Base-by-base conservation (phyloP, 2,113 vertebrate species). In the Ahaetulla prasina region DNA sequence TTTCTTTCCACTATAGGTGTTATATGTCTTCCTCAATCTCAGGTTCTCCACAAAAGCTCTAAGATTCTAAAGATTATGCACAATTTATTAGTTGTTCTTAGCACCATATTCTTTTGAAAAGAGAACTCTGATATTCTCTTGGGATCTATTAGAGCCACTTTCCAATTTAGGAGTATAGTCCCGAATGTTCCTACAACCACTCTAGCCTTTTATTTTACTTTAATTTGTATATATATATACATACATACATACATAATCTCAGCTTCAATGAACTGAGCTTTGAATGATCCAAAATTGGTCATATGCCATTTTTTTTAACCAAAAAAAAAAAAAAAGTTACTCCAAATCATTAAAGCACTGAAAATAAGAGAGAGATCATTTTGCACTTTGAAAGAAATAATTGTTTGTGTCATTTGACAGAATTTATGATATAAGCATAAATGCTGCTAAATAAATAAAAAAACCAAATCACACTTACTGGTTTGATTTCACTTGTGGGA, bases 231-330 rank as follows among this genome's bases (percentile, higher is more conserved):
- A 68, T 68, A n/a, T 22, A 55, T 16, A 22, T 23, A 55, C 22
- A 57, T n/a, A n/a, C n/a, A n/a, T 10, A 60, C 30, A 63, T 68
- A 68, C 12, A 84, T 93, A 53, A 23, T 94, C 88, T 91, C 54
- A 91, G 87, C 22, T 93, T 88, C 89, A 94, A 2, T 1, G 55
- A 94, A 93, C 20, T 96, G 97, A 98, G 97, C 97, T 98, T 98
- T 98, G 97, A 96, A 93, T 94, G 88, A 94, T 97, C 96, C 91
- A 96, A 97, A 94, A 63, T 92, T 95, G 95, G 90, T 96, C 96
- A 92, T 93, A 35, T 94, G 95, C 94, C 96, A 4, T 53, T 53
- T 10, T 27, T 25, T 54, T 54, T 55, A 2, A 25, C 5, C 20
- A 54, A 57, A 9, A 57, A 25, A 25, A 57, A 57, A 9, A 25